Base-by-base conservation (phyloP, 64 coral and sea anemone genomes). In the Actinia equina region DNA sequence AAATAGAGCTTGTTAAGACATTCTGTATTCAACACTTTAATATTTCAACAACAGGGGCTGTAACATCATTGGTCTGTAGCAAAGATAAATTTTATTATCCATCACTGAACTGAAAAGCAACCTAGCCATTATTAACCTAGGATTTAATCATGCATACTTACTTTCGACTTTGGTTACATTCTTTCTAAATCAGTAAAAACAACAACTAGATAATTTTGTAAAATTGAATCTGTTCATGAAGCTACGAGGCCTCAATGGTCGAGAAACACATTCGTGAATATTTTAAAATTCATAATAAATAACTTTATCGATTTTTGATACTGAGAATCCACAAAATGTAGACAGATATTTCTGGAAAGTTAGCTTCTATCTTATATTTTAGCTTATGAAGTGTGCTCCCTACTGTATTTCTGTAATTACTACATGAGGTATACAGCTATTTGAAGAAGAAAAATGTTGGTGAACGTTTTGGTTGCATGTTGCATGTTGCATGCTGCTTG, bases 281-380 rank as follows among this genome's bases (percentile, higher is more conserved):
- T 74, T 41, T 74, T 74, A 74, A 74, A 74, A 27, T 74, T 27
- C n/a, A 41, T 41, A 74, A 74, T 74, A 74, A 74, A 74, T 74
- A 74, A 74, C 69, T 30, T 74, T 30, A 74, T 27, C 37, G 69
- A 41, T 74, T 74, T 74, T 74, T 74, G 26, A 74, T 74, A 41
- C n/a, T 74, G n/a, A 41, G 69, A 41, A 41, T 30, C 27, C 25
- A 74, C 69, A 23, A 74, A 41, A 74, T 74, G 10, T 30, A 41
- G 69, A 74, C 13, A 27, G n/a, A 25, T 74, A 14, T 37, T 74
- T 7, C 26, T 2, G 25, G 23, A 74, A 26, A 74, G 9, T 30
- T 9, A 30, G n/a, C 7, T 74, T 37, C 30, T 37, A 13, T 74
- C 25, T 74, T 20, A 74, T 11, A 74, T 74, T 74, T 25, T 27